A percentile compares a stretch with the other conserved stretches of the same genome.
Conservation (phyloP, 2,888 invertebrate genomes). For the Aricia artaxerxes region DNA sequence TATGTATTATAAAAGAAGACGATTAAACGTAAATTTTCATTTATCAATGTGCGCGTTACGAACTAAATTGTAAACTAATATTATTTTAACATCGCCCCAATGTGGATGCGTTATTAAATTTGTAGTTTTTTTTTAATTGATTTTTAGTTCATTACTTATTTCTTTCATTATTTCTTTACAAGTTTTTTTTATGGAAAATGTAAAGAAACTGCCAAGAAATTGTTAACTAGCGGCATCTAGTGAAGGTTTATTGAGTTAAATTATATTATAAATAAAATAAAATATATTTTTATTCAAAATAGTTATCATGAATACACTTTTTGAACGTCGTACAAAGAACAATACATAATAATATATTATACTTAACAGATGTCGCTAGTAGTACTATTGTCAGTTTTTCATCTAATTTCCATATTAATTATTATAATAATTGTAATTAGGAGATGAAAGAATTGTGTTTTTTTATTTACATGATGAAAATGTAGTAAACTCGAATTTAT, state of each 20-base stretch:
- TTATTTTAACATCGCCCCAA: background rate
- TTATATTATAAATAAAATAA: background rate
- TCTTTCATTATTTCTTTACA: background rate
- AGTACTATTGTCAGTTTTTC: background rate
- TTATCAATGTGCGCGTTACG: background rate
- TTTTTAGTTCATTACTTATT: background rate
- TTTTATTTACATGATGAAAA: background rate
- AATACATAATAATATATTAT: too few species aligned
- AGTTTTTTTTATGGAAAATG: background rate
- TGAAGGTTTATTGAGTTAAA: background rate
- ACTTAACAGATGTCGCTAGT: background rate
- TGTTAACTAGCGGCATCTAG: background rate
- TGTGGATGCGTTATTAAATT: background rate
- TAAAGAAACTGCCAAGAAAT: background rate
- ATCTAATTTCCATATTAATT: background rate
- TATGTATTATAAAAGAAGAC: conserved; percentile 31
- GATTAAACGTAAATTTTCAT: background rate
- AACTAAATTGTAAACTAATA: conserved; percentile 4
- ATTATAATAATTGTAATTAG: background rate
- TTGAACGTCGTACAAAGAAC: background rate
- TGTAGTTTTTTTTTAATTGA: background rate
- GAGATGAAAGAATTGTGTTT: background rate
- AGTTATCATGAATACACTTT: too few species aligned
- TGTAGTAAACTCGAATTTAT: background rate
- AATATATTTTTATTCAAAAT: too few species aligned